These are phyloP conservation scores for Myiagra hebetior DNA, from an alignment of 2,113 vertebrate species.

Conservation along the genomic window DNA sequence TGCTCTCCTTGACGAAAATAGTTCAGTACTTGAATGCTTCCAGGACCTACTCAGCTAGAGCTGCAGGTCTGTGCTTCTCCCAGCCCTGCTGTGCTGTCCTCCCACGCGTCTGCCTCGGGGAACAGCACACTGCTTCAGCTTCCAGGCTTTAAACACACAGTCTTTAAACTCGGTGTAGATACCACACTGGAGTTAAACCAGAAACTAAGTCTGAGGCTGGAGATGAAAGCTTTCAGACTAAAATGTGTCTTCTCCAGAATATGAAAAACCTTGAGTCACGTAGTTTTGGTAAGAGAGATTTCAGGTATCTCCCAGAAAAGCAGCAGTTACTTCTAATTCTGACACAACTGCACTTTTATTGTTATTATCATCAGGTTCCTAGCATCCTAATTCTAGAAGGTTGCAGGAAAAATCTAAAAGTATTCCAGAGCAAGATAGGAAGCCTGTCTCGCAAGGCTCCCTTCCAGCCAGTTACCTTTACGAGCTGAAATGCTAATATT, in stretches of 20 bases:
- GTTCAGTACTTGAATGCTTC: not conserved
- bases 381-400: not conserved
- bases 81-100: not conserved
- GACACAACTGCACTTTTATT: not conserved
- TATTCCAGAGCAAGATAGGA: not conserved
- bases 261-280: not conserved
- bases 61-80: not conserved
- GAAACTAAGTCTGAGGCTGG: not conserved
- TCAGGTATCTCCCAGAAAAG: not conserved
- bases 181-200: not conserved
- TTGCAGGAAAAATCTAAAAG: not conserved
- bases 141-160: not conserved
- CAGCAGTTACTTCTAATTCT: not conserved
- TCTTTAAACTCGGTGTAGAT: not conserved
- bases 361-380: not conserved
- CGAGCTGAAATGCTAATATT: not conserved
- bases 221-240: not conserved
- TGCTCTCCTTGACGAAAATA: not conserved
- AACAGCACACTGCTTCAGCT: not conserved
- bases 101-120: accelerated
- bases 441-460: not conserved
- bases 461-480: not conserved
- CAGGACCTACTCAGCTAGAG: not conserved
- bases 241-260: not conserved
- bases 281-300: not conserved